Base-by-base conservation (phyloP, 2,797 vertebrate species). In the Acestrorhynchus altus region DNA sequence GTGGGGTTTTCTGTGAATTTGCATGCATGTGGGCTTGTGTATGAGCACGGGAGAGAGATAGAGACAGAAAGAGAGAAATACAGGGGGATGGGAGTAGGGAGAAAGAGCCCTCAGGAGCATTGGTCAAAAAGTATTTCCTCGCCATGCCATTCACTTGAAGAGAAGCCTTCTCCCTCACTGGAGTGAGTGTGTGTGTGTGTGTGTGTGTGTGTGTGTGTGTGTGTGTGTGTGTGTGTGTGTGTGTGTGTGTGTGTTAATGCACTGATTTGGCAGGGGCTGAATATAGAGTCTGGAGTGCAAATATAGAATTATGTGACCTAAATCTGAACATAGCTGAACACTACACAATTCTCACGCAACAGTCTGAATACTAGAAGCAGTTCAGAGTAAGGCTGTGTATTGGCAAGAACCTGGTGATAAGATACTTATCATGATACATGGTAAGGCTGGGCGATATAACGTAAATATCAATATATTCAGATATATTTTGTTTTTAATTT, bases 291-390 rank as follows among this genome's bases (percentile, higher is more conserved):
- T 65, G 35, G 47, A 46, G 49, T 49, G 46, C 67, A 81, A 76
- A 81, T 67, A 78, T 56, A 75, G 59, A 74, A 72, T 59, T 28
- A 46, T 52, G 56, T 78, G 66, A 75, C 72, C 76, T 78, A 71
- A 73, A 78, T 78, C 40, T 81, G 39, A 70, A 49, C 72, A 46
- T 39, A 61, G 70, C 10, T 47, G 16, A 31, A 18, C 18, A 11
- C 35, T 40, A n/a, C 60, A 42, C 57, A 31, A n/a, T 57, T 57
- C 54, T 57, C 26, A 57, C 12, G 54, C 54, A 57, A 57, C 24
- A 28, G 6, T 28, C 31, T 1, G 18, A 2, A 2, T 15, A n/a
- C 28, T 35, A 35, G 31, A 35, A 6, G 31, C 31, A 35, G 31
- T 35, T 35, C 31, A 2, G 31, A 35, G 6, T 35, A 2, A 6